Evolutionary conservation across 2,888 invertebrate species (phyloP), one percentile per base, ranked within the genome.

Genomic region (Rhagium mordax): DNA sequence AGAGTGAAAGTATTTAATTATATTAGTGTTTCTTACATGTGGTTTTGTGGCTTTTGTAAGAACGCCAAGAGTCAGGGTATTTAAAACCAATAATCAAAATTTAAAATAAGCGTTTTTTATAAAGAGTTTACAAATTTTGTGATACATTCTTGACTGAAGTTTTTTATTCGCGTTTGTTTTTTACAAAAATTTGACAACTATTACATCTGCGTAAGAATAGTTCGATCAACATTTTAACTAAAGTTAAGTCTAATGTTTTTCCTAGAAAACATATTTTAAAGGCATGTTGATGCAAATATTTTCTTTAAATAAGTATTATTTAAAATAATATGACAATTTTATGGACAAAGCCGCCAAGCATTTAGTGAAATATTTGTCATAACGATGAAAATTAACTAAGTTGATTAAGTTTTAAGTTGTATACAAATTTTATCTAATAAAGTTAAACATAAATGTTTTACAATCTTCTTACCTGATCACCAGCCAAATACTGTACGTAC

Each of bases 1-100:
- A 20, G 10, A 64, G 18, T 48, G 20, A 57, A 41, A 72, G 65
- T 73, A 64, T 70, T 66, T 29, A 18, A 57, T 64, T 69, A 24
- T 74, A 70, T 70, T 33, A 70, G 57, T 61, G 21, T 61, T 47
- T 61, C 47, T 61, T 59, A 59, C 33, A 59, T 10, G 10, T 3
- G 15, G 15, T 47, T 21, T 48, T 6, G 7, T 29, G 3, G n/a
- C 13, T 21, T 57, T 57, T 57, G n/a, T 27, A 57, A 24, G 5
- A 57, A 15, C 27, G 27, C n/a, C n/a, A 53, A 20, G 13, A 24
- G 7, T 33, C 33, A 59, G 33, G 57, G 57, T 59, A 59, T 29
- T 27, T 57, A 2, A 13, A 20, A 10, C 4, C 2, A 29, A 16
- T 33, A 41, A 41, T 59, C 33, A 59, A 57, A 24, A 57, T 27